Percentiles rank a stretch among this genome's conserved stretches.
Conservation (phyloP, 1,140 invertebrate species). For the Temnothorax longispinosus region DNA sequence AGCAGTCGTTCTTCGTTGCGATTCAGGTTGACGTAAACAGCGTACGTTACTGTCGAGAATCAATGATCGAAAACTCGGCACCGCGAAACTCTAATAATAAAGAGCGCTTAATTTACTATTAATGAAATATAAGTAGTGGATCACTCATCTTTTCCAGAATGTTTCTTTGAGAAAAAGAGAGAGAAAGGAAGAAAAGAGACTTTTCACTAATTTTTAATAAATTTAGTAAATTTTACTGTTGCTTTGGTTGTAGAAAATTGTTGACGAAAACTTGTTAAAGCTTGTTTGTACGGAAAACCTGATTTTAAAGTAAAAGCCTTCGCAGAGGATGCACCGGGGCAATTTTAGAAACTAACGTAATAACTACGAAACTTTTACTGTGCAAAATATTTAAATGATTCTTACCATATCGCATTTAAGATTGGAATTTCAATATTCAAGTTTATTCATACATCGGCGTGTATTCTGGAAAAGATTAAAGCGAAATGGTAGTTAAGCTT, state of each 20-base stretch:
- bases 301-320: slow-evolving; percentile 22
- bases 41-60: neutral
- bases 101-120: neutral
- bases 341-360: slow-evolving; percentile 22
- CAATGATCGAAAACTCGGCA: neutral
- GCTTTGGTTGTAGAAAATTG: slow-evolving; percentile 3
- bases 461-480: slow-evolving; percentile 21
- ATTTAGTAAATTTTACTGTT: slow-evolving; percentile 14
- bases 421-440: slow-evolving; percentile 37
- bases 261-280: slow-evolving; percentile 37
- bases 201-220: slow-evolving; percentile 33
- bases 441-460: neutral
- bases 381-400: slow-evolving; percentile 32
- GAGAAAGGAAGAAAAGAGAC: neutral
- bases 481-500: neutral
- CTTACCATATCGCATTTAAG: neutral
- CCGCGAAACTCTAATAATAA: neutral
- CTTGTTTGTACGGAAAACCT: slow-evolving; percentile 25
- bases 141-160: neutral
- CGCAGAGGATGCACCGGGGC: neutral
- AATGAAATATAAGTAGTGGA: neutral
- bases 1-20: neutral
- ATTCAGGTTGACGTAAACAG: neutral
- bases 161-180: neutral
- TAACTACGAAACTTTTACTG: neutral